Evolutionary conservation across 2,113 vertebrate genomes (phyloP).

Genomic region (Tachysurus vachellii): DNA sequence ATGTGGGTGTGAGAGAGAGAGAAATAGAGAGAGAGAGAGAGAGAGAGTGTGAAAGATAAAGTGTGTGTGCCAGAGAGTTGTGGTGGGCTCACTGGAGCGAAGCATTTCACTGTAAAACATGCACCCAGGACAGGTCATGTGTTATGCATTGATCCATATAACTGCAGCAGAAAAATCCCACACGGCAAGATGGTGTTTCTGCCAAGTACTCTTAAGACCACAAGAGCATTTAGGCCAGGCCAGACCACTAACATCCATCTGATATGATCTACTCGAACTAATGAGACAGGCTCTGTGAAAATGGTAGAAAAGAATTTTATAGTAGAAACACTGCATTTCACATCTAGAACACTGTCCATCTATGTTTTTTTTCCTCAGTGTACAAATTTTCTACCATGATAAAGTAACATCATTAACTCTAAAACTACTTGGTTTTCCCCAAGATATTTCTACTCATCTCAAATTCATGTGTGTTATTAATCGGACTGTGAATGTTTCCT

Average conservation of each 20-base stretch:
- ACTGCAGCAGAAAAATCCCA: constrained; percentile 63
- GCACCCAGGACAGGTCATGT: constrained; percentile 60
- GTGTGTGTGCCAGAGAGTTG: constrained; percentile 55
- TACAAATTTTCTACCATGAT: neutral
- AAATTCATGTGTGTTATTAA: constrained; percentile 55
- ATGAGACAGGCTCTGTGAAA: neutral
- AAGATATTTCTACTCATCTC: constrained; percentile 44
- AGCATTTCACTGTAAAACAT: constrained; percentile 62
- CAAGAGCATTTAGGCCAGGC: neutral
- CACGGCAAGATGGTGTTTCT: constrained; percentile 43
- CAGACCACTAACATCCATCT: constrained; percentile 18
- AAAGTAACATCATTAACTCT: neutral
- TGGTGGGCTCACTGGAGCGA: constrained; percentile 63
- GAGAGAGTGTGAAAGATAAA: constrained; percentile 37
- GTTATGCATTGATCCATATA: constrained; percentile 64
- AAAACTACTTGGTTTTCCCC: neutral
- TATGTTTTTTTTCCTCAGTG: neutral
- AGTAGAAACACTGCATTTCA: neutral
- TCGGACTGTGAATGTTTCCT: constrained; percentile 53
- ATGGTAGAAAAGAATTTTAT: neutral
- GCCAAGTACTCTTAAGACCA: constrained; percentile 39
- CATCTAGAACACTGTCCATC: neutral
- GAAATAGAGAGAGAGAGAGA: constrained; percentile 48
- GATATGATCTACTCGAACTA: constrained; percentile 16
- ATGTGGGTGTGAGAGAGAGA: constrained; percentile 37